Conservation (phyloP, 2,113 vertebrate genomes). For the Bostrychus sinensis region DNA sequence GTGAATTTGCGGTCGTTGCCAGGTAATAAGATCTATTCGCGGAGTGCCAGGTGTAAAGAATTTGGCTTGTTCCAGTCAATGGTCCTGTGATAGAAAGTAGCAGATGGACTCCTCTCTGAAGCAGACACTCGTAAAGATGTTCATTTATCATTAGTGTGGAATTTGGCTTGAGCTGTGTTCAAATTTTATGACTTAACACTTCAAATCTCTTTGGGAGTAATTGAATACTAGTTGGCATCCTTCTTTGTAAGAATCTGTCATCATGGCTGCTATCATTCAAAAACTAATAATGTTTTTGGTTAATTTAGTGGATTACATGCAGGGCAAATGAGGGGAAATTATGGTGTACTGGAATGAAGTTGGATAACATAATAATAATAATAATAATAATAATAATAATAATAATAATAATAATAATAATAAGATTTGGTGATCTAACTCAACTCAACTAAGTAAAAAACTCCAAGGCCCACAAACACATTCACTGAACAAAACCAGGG, state of each 20-base stretch:
- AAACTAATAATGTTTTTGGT: neutral
- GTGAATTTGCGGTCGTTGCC: constrained; percentile 1
- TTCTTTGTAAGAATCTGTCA: neutral
- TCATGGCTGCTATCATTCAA: constrained; percentile 13
- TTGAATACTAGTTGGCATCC: neutral
- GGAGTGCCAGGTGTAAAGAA: constrained; percentile 13
- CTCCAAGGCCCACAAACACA: no score
- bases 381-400: no score
- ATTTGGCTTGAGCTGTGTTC: neutral
- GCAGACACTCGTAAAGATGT: neutral
- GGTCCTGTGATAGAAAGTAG: constrained; percentile 10
- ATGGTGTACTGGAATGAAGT: no score
- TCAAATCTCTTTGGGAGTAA: neutral
- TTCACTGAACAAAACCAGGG: no score
- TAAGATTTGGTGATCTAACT: no score
- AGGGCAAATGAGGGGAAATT: neutral
- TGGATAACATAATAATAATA: no score
- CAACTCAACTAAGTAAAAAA: no score
- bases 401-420: no score
- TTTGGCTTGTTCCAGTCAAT: constrained; percentile 1
- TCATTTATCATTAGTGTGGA: constrained; percentile 5
- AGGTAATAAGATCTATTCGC: neutral
- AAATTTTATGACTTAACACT: constrained; percentile 9
- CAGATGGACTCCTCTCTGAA: neutral
- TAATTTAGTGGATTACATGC: neutral